Percentiles rank a stretch among this genome's conserved stretches.
These are phyloP conservation scores for Homarus gammarus DNA, from an alignment of 2,888 invertebrate genomes.

Conservation along the genomic window DNA sequence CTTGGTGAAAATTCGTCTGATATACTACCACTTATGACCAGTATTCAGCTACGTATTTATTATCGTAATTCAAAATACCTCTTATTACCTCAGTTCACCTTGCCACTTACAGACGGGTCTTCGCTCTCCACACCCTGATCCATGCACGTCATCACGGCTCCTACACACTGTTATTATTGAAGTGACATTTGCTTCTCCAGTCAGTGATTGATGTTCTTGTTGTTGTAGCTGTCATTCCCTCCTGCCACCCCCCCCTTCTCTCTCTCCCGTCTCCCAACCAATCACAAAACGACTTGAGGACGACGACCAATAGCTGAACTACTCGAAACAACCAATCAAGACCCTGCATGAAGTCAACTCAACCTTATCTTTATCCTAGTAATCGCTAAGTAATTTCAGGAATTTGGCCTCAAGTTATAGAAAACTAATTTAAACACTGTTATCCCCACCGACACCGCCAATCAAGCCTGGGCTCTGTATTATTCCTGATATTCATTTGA, in stretches of 20 bases:
- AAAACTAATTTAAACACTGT: slow-evolving; percentile 62
- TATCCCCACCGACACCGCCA: slow-evolving; percentile 55
- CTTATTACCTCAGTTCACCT: slow-evolving; percentile 44
- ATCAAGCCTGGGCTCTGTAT: slow-evolving; percentile 49
- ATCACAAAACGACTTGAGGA: slow-evolving; percentile 36
- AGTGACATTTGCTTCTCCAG: slow-evolving; percentile 22
- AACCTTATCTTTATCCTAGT: slow-evolving; percentile 58
- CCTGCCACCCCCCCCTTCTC: slow-evolving; percentile 20
- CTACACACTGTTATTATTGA: slow-evolving; percentile 25
- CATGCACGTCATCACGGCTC: not conserved
- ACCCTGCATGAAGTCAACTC: slow-evolving; percentile 29
- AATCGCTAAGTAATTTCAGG: slow-evolving; percentile 60
- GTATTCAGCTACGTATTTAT: slow-evolving; percentile 43
- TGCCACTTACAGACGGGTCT: slow-evolving; percentile 19
- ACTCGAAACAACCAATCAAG: slow-evolving; percentile 44
- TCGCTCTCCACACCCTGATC: slow-evolving; percentile 1
- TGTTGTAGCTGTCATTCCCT: slow-evolving; percentile 51
- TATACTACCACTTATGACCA: slow-evolving; percentile 44
- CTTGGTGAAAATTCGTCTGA: slow-evolving; percentile 35
- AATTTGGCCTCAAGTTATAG: slow-evolving; percentile 52
- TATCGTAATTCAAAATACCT: slow-evolving; percentile 51
- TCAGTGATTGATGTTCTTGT: not conserved
- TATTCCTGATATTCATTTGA: slow-evolving; percentile 65
- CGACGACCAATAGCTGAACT: slow-evolving; percentile 36
- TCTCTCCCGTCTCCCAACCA: slow-evolving; percentile 24